Conservation (phyloP, 2,888 invertebrate species). For the Beris morrisii region DNA sequence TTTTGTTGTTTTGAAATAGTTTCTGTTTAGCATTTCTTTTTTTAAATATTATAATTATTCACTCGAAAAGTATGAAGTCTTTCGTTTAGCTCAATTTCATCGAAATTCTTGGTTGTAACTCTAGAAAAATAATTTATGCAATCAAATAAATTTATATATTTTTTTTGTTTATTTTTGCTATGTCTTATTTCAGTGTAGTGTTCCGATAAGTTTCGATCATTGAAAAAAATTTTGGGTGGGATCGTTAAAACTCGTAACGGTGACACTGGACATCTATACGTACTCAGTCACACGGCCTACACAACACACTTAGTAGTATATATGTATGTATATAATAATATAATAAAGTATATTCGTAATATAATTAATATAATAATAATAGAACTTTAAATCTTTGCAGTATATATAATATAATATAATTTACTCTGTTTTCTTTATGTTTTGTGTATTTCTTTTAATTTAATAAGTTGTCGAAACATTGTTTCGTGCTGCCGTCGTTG, state of each 20-base stretch:
- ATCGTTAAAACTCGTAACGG: no score
- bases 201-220: no score
- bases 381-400: background rate
- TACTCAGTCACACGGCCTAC: constrained; percentile 2
- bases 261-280: background rate
- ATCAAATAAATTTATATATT: no score
- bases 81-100: background rate
- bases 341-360: no score
- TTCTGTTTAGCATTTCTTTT: background rate
- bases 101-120: constrained; percentile 1
- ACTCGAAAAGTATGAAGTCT: background rate
- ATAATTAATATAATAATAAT: constrained; percentile 3
- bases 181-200: no score
- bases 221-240: no score
- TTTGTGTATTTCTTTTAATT: background rate
- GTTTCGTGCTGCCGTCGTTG: constrained; percentile 41
- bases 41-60: background rate
- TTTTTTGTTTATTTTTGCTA: no score
- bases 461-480: constrained; percentile 39
- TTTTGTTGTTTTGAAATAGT: background rate
- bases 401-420: constrained; percentile 3
- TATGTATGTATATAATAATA: background rate
- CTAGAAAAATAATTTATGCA: constrained; percentile 17
- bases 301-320: background rate
- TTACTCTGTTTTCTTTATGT: background rate